Evolutionary conservation across 2,888 invertebrate genomes (phyloP).

Genomic region (Andrena bicolor): DNA sequence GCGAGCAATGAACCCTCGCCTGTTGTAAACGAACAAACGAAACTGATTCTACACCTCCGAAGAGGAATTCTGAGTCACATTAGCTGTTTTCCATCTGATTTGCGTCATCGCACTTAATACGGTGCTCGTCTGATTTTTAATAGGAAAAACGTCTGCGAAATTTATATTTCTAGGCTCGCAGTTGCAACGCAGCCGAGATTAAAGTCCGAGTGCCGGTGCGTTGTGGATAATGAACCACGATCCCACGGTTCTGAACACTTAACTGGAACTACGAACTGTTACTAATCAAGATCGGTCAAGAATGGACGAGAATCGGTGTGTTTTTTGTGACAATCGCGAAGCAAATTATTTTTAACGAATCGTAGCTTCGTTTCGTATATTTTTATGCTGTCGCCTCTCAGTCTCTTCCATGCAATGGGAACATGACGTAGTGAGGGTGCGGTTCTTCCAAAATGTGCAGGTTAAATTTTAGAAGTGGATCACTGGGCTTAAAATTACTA

Average conservation of each 20-base stretch:
- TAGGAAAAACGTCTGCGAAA: conserved; percentile 30
- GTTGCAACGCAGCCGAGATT: conserved; percentile 32
- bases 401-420: not conserved
- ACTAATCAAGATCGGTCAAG: conserved; percentile 5
- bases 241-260: conserved; percentile 29
- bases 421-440: too few species aligned
- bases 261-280: conserved; percentile 23
- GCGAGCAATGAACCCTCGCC: not conserved
- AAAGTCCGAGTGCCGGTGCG: conserved; percentile 39
- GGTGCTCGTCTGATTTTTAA: conserved; percentile 42
- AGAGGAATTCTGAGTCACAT: conserved; percentile 58
- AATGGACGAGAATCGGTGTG: not conserved
- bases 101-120: conserved; percentile 49
- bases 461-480: too few species aligned
- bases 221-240: conserved; percentile 37
- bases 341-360: not conserved
- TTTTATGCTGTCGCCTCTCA: not conserved
- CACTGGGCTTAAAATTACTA: too few species aligned
- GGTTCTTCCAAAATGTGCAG: too few species aligned
- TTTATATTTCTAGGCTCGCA: conserved; percentile 42
- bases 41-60: not conserved
- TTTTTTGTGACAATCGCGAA: conserved; percentile 2
- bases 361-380: not conserved
- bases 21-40: not conserved
- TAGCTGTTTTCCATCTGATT: conserved; percentile 10